These are phyloP conservation scores for Clostera curtula DNA, from an alignment of 2,888 invertebrate genomes.

Conservation along the genomic window DNA sequence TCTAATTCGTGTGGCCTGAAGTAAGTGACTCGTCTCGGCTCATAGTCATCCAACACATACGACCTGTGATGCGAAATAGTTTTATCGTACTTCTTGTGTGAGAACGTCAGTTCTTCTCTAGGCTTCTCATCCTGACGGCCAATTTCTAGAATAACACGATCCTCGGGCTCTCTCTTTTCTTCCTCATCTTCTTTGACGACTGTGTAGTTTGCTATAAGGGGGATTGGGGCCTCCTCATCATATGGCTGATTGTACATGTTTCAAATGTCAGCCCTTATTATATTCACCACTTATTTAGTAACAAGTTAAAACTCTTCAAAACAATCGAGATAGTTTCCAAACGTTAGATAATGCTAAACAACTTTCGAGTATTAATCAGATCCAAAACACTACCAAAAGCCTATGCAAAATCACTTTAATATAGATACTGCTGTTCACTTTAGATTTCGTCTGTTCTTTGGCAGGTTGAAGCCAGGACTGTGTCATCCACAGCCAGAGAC, in stretches of 20 bases:
- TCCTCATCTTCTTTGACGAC: conserved; percentile 53
- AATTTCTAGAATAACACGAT: conserved; percentile 66
- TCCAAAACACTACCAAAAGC: too few species aligned
- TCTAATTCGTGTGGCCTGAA: conserved; percentile 60
- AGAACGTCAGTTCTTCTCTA: conserved; percentile 60
- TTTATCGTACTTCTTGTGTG: conserved; percentile 70
- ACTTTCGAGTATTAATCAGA: too few species aligned
- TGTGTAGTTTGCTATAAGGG: conserved; percentile 56
- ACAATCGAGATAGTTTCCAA: too few species aligned
- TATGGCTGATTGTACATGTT: conserved; percentile 56
- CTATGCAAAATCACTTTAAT: too few species aligned
- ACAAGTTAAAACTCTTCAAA: too few species aligned
- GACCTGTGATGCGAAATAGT: conserved; percentile 66
- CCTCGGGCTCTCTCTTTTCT: conserved; percentile 52
- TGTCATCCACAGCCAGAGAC: conserved; percentile 52
- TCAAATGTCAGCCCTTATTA: conserved; percentile 2
- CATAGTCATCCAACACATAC: conserved; percentile 63
- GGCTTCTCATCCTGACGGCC: conserved; percentile 65
- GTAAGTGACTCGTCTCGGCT: conserved; percentile 47
- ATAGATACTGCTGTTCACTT: too few species aligned
- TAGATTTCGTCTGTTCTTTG: conserved; percentile 38
- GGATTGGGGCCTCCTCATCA: conserved; percentile 54
- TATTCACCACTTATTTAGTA: too few species aligned
- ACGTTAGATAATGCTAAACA: too few species aligned
- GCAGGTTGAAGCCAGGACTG: conserved; percentile 49